Conservation (phyloP, 1,140 invertebrate genomes). For the Aporrectodea caliginosa region DNA sequence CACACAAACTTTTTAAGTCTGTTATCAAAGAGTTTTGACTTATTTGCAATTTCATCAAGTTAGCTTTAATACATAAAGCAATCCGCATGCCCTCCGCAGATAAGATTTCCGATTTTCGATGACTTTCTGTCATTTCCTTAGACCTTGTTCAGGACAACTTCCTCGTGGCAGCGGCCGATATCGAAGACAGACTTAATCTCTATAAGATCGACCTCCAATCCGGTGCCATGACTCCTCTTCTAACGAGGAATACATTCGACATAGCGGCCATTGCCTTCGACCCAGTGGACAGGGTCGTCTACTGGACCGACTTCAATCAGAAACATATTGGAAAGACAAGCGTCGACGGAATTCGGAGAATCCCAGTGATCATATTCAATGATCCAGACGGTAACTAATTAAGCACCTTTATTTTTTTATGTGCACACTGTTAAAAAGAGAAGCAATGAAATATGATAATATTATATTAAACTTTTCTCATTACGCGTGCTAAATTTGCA, state of each 20-base stretch:
- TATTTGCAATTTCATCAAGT: no score
- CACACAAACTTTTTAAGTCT: no score
- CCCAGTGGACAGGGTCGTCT: background rate
- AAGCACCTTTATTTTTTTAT: no score
- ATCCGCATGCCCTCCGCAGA: no score
- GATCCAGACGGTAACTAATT: background rate
- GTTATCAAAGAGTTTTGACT: no score
- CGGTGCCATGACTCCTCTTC: background rate
- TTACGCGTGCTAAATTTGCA: no score
- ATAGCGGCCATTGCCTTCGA: background rate
- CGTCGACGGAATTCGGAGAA: background rate
- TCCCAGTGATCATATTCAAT: background rate
- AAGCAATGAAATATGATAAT: background rate
- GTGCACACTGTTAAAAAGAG: background rate
- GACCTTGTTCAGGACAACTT: background rate
- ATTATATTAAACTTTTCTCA: no score
- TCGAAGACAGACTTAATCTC: background rate
- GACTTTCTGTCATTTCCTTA: background rate
- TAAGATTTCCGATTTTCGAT: no score
- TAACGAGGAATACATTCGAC: background rate
- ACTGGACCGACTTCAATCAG: background rate
- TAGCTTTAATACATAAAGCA: no score
- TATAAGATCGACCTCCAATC: background rate
- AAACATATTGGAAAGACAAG: background rate
- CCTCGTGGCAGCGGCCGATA: background rate